Conservation (phyloP, 2,888 invertebrate genomes). For the Tetrapedia diversipes region DNA sequence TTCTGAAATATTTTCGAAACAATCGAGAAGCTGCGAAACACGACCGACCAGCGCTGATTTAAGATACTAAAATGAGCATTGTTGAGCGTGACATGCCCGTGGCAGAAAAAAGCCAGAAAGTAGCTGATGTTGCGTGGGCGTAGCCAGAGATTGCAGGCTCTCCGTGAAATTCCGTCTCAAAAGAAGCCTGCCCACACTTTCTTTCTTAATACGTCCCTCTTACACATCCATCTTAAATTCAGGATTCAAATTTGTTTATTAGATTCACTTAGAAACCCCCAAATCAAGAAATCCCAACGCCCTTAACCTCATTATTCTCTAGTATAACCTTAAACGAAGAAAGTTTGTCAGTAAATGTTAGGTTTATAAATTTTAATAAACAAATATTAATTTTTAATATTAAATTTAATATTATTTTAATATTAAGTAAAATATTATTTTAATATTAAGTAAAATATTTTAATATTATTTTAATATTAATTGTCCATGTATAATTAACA, state of each 20-base stretch:
- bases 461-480: too few species aligned
- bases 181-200: conserved; percentile 38
- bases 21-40: background rate
- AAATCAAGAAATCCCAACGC: too few species aligned
- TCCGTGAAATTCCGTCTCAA: conserved; percentile 35
- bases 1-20: background rate
- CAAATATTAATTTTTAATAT: too few species aligned
- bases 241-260: background rate
- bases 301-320: too few species aligned
- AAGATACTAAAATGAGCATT: background rate
- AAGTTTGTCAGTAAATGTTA: too few species aligned
- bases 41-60: background rate
- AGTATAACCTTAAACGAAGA: too few species aligned
- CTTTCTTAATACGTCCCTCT: background rate
- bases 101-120: conserved; percentile 4
- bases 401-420: too few species aligned
- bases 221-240: background rate
- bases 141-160: conserved; percentile 33
- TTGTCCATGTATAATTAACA: too few species aligned
- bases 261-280: background rate
- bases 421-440: too few species aligned
- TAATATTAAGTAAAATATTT: too few species aligned
- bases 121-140: conserved; percentile 39
- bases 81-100: background rate
- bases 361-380: too few species aligned